Conservation (phyloP, 2,888 invertebrate species). For the Teinopalpus imperialis region DNA sequence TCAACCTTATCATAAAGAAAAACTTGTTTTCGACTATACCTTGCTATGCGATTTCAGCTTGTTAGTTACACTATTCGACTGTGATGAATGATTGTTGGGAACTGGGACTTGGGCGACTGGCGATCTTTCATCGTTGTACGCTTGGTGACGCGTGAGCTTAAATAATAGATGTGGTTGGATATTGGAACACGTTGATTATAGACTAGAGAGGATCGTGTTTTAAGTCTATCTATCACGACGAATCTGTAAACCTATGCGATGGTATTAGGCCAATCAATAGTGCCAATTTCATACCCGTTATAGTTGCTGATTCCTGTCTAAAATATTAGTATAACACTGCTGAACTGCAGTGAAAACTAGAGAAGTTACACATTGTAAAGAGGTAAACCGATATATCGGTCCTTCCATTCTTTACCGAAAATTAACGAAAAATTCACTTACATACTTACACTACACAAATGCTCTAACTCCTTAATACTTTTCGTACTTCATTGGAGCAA, state of each 20-base stretch:
- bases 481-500: too few species aligned
- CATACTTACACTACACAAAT: too few species aligned
- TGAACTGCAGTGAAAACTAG: too few species aligned
- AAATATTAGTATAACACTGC: too few species aligned
- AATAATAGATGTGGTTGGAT: slow-evolving; percentile 35
- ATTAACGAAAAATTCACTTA: too few species aligned
- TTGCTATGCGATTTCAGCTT: slow-evolving; percentile 40
- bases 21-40: slow-evolving; percentile 41
- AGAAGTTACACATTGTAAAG: too few species aligned
- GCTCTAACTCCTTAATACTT: too few species aligned
- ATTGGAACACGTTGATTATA: slow-evolving; percentile 12
- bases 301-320: too few species aligned
- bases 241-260: not conserved
- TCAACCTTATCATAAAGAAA: slow-evolving; percentile 43
- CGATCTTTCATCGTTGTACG: slow-evolving; percentile 43
- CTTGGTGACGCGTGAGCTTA: slow-evolving; percentile 35
- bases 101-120: slow-evolving; percentile 34
- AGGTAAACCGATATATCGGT: too few species aligned
- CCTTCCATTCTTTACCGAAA: too few species aligned
- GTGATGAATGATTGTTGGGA: slow-evolving; percentile 44
- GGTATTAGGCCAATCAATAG: slow-evolving; percentile 14
- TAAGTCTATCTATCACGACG: slow-evolving; percentile 10
- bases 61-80: slow-evolving; percentile 41
- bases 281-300: too few species aligned
- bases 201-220: slow-evolving; percentile 1